phyloP scores from a whole-genome alignment of 2,888 invertebrate genomes.

The Agriopis aurantiaria region DNA sequence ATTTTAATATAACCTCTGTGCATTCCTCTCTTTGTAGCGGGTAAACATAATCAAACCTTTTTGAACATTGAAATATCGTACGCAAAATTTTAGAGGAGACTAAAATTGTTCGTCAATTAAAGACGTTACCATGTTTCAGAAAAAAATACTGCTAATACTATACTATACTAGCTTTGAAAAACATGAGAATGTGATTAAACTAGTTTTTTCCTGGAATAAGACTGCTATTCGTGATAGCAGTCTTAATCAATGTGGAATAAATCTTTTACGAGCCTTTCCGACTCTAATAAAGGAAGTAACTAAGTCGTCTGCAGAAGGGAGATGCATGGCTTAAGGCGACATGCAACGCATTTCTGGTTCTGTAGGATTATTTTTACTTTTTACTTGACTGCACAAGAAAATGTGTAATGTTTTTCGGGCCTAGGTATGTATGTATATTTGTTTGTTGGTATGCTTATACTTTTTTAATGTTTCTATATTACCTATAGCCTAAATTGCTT shows the following conservation, averaged over 20 bases:
- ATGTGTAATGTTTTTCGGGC: neutral
- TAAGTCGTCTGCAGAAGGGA: neutral
- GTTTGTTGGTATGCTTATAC: no score
- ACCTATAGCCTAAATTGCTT: no score
- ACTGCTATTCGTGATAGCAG: neutral
- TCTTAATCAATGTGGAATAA: neutral
- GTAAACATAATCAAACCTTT: no score
- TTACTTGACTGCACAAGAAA: neutral
- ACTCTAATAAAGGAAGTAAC: neutral
- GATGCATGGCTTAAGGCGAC: neutral
- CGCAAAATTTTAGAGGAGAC: no score
- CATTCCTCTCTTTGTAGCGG: no score
- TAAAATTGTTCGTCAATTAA: no score
- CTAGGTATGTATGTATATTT: no score
- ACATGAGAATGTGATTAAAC: neutral
- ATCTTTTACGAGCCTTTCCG: no score
- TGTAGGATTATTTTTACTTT: neutral
- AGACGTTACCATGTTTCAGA: no score
- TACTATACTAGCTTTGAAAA: neutral
- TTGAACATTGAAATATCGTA: no score
- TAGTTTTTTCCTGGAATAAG: neutral
- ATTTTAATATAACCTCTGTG: no score
- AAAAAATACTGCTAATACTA: neutral
- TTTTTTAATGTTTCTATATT: no score
- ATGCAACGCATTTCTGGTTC: neutral